phyloP scores from a whole-genome alignment of 1,140 invertebrate species.

The Myzus persicae region DNA sequence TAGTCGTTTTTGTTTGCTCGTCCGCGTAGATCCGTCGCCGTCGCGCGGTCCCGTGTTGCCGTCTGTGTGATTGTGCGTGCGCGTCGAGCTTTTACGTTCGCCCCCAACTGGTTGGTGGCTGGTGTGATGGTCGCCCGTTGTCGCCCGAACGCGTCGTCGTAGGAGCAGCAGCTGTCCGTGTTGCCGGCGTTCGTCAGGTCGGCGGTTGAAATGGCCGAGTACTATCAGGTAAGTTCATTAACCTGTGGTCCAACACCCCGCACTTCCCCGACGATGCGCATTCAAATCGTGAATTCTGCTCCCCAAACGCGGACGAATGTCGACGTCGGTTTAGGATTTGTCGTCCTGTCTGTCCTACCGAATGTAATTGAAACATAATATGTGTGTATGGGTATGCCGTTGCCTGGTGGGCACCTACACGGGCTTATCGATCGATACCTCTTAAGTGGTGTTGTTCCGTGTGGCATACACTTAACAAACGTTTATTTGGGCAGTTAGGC shows the following conservation, averaged over 20 bases:
- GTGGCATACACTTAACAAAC: background rate
- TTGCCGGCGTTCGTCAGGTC: background rate
- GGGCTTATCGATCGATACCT: background rate
- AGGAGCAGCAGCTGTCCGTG: background rate
- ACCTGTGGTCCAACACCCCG: conserved; percentile 14
- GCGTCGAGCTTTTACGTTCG: background rate
- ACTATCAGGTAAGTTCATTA: conserved; percentile 57
- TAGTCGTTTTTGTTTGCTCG: background rate
- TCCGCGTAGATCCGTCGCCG: background rate
- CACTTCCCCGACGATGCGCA: background rate
- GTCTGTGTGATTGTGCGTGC: background rate
- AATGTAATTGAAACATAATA: background rate
- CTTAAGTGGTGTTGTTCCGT: background rate
- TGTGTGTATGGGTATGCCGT: background rate
- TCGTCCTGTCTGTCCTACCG: background rate
- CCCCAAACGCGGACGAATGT: background rate
- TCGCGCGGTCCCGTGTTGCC: background rate
- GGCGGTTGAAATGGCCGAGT: conserved; percentile 46
- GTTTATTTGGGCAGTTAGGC: background rate
- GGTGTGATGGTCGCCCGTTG: background rate
- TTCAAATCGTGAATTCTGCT: background rate
- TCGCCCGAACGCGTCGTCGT: background rate
- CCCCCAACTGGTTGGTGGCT: background rate
- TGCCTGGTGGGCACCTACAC: background rate
- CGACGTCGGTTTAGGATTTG: background rate